Evolutionary conservation across 2,888 invertebrate species (phyloP), one percentile per base, ranked within the genome.

Genomic region (Heliconius charithonia): DNA sequence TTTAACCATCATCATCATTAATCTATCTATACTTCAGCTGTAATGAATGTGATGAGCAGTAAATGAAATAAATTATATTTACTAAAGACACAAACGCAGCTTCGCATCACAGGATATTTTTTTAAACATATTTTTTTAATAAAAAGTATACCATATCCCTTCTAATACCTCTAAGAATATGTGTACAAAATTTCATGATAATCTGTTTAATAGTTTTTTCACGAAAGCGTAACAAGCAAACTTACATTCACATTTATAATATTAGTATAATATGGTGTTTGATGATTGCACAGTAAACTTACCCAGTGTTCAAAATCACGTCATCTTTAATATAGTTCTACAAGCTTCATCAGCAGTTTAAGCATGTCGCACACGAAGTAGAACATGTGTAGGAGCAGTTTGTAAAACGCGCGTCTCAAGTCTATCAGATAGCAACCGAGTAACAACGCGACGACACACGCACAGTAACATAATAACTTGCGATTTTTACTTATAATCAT

Each of bases 301-400:
- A 77, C 77, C 77, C 66, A 45, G 7, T 56, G 27, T 72, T 59
- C 73, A 73, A 67, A 76, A 79, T 83, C 84, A 87, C 87, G 62
- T 56, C 79, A 88, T 90, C 84, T 81, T 91, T 89, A 93, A 81
- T 92, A 93, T 75, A 93, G 86, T 84, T 93, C 94, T 10, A 94
- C 93, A 62, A 94, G 85, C 83, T 94, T 94, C 89, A 95, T 92
- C 65, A 95, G 84, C 22, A 94, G 84, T 83, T 93, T 93, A 82
- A 94, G 84, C 88, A 93, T 85, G 79, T 95, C 94, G 81, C 94
- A 93, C 77, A 87, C 88, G 71, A 93, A 86, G 82, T 95, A 95
- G 83, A 95, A 95, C 79, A 88, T 81, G 75, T 95, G 90, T 80
- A 93, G 83, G 77, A 93, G 66, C n/a, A 92, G 79, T 83, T 92